Evolutionary conservation across 1,140 invertebrate genomes (phyloP).

Genomic region (Drosophila sp.): DNA sequence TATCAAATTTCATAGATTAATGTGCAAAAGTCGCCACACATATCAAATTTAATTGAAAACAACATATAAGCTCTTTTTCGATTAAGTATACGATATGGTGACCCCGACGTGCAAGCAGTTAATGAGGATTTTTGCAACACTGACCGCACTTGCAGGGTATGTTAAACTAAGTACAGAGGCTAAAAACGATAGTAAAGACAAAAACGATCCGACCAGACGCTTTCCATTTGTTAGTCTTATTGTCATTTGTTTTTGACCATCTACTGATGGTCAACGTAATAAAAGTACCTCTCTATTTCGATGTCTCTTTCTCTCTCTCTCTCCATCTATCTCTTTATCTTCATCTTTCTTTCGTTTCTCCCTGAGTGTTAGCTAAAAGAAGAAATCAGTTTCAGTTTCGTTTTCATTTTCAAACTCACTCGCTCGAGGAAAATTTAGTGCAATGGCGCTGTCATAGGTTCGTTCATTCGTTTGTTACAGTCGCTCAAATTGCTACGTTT

Average conservation of each 20-base stretch:
- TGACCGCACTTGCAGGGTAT: neutral
- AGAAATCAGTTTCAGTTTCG: slow-evolving; percentile 68
- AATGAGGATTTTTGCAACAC: too few species aligned
- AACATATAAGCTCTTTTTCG: too few species aligned
- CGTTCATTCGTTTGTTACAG: slow-evolving; percentile 5
- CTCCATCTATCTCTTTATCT: neutral
- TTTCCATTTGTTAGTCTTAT: slow-evolving; percentile 59
- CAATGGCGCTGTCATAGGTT: slow-evolving; percentile 59
- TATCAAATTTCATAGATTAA: neutral
- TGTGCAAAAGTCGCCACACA: too few species aligned
- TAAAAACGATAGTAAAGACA: neutral
- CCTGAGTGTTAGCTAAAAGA: slow-evolving; percentile 24
- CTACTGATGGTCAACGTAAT: slow-evolving; percentile 75
- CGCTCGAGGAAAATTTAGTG: slow-evolving; percentile 78
- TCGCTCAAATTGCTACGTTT: slow-evolving; percentile 70
- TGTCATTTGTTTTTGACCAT: slow-evolving; percentile 57
- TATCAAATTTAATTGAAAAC: too few species aligned
- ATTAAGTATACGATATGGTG: neutral
- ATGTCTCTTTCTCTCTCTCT: slow-evolving; percentile 15
- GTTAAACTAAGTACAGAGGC: neutral
- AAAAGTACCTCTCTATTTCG: slow-evolving; percentile 21
- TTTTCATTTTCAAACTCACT: slow-evolving; percentile 70
- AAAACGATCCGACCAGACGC: slow-evolving; percentile 19
- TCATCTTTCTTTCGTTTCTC: slow-evolving; percentile 2
- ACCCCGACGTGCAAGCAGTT: neutral